Conservation (phyloP, 2,797 vertebrate genomes). For the Helarctos malayanus region DNA sequence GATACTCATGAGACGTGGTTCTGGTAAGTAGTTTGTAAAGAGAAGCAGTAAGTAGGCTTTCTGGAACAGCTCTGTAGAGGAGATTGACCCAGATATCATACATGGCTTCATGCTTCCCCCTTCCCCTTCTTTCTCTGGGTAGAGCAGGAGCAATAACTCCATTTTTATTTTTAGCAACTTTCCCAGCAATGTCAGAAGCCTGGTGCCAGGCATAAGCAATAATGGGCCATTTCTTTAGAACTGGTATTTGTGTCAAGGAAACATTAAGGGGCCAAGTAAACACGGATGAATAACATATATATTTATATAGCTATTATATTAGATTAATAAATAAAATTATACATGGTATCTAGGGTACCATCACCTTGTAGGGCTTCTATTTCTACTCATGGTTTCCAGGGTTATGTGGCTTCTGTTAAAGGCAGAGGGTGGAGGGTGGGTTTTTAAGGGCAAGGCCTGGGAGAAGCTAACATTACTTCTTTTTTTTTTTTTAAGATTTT, state of each 20-base stretch:
- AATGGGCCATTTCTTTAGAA: slow-evolving; percentile 18
- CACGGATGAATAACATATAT: not conserved
- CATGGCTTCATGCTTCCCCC: not conserved
- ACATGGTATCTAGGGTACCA: not conserved
- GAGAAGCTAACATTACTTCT: not conserved
- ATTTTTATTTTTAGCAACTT: slow-evolving; percentile 47
- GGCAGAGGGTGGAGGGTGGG: not conserved
- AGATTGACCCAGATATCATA: not conserved
- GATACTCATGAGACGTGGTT: not conserved
- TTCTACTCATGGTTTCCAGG: not conserved
- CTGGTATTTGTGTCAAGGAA: slow-evolving; percentile 6
- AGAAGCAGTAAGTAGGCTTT: not conserved
- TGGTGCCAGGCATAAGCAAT: not conserved
- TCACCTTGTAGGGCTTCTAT: not conserved
- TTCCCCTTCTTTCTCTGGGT: not conserved
- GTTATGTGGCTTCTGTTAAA: not conserved
- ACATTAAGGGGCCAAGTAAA: not conserved
- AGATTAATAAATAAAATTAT: not conserved
- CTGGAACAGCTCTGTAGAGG: not conserved
- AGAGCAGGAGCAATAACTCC: not conserved
- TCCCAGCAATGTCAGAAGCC: not conserved
- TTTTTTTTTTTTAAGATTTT: too few relatives aligned
- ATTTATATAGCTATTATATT: not conserved
- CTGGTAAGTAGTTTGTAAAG: not conserved
- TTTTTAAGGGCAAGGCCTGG: not conserved